Evolutionary conservation across 2,113 vertebrate genomes (phyloP).

Genomic region (Oenanthe oenanthe): DNA sequence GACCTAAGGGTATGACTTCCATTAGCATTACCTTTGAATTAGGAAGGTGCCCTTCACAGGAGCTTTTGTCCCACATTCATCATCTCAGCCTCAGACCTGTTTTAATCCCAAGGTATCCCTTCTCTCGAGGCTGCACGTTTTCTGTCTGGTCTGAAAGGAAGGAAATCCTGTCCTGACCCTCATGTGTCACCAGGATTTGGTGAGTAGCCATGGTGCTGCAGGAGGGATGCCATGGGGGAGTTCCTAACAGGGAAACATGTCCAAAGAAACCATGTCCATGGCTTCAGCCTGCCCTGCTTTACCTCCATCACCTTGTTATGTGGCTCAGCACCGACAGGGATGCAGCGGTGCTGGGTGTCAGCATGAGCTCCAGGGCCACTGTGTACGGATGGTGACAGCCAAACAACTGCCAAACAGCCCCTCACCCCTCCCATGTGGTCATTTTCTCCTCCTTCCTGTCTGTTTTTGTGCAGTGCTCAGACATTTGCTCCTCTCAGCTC

Average conservation of each 20-base stretch:
- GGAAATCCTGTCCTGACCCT: background rate
- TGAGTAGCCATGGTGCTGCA: background rate
- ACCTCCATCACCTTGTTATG: background rate
- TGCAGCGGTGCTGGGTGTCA: background rate
- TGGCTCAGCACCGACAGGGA: background rate
- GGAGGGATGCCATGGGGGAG: background rate
- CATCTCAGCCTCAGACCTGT: background rate
- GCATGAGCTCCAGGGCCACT: background rate
- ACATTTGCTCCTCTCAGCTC: background rate
- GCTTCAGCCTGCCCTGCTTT: background rate
- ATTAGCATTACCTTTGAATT: background rate
- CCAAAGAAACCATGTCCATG: rapidly evolving
- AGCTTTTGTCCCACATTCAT: background rate
- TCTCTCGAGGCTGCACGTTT: background rate
- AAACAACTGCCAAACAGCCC: background rate
- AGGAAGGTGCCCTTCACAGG: background rate
- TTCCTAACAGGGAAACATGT: background rate
- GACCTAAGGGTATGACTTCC: background rate
- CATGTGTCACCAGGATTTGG: background rate
- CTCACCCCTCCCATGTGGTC: background rate
- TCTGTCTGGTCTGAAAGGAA: background rate
- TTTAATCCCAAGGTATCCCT: background rate
- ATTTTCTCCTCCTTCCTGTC: background rate
- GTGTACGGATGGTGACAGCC: background rate
- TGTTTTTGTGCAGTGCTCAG: background rate